Conservation (phyloP, 2,113 vertebrate genomes). For the Saimiri boliviensis region DNA sequence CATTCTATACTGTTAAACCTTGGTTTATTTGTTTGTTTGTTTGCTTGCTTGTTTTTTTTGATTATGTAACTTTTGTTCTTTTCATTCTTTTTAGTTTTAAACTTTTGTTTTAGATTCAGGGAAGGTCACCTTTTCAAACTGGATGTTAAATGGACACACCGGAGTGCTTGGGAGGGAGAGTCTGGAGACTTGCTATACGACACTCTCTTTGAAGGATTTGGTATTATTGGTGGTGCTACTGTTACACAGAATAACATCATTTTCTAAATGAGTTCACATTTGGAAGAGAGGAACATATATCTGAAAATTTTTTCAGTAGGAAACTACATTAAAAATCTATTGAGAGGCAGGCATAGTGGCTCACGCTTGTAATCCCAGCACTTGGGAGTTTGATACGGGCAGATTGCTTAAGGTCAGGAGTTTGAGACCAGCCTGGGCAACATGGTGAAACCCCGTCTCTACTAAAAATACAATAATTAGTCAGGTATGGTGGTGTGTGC, state of each 20-base stretch:
- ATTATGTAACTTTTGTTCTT: no score
- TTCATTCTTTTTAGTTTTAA: no score
- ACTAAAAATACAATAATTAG: no score
- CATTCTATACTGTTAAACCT: background rate
- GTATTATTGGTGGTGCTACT: background rate
- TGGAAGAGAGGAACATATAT: background rate
- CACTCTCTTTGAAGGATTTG: background rate
- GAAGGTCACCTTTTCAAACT: background rate
- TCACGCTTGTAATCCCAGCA: no score
- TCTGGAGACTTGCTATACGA: background rate
- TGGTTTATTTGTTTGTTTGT: background rate
- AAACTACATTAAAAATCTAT: no score
- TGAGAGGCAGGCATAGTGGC: background rate
- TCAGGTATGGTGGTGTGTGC: no score
- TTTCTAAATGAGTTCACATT: background rate
- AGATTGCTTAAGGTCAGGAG: no score
- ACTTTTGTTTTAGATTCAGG: no score
- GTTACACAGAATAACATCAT: background rate
- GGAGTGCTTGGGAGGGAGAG: no score
- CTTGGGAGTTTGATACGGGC: no score
- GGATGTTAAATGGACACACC: background rate
- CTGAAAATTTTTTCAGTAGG: background rate
- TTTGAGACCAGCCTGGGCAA: no score
- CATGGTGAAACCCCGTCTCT: no score
- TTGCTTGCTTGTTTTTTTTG: background rate